phyloP scores from a whole-genome alignment of 2,888 invertebrate species.

The Luperina testacea region DNA sequence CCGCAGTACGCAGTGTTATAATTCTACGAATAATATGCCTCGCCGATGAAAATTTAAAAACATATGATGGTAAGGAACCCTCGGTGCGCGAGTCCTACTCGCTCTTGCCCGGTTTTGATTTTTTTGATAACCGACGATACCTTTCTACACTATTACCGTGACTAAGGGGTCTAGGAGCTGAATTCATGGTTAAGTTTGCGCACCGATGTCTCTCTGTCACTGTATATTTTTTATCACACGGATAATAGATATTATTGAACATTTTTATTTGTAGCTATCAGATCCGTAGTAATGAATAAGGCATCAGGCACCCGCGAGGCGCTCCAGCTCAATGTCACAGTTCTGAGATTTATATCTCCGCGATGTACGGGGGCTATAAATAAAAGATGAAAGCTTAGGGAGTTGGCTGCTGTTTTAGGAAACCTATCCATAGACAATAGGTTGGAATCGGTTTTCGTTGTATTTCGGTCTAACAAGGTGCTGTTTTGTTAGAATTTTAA shows the following conservation, averaged over 20 bases:
- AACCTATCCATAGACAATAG: conserved; percentile 20
- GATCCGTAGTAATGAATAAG: conserved; percentile 40
- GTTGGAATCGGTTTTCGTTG: conserved; percentile 11
- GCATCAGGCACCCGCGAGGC: conserved; percentile 11
- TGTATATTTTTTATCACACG: neutral
- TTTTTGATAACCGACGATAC: no score
- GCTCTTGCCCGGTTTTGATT: no score
- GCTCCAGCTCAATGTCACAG: conserved; percentile 36
- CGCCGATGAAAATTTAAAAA: no score
- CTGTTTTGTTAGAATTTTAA: conserved; percentile 21
- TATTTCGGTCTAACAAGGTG: conserved; percentile 1
- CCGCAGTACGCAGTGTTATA: no score
- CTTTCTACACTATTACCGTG: no score
- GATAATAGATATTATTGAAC: conserved; percentile 1
- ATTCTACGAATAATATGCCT: no score
- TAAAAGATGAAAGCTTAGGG: conserved; percentile 47
- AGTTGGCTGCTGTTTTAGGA: conserved; percentile 31
- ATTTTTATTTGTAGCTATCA: conserved; percentile 28
- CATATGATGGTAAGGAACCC: no score
- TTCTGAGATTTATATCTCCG: conserved; percentile 36
- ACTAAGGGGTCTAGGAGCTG: no score
- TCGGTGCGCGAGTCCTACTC: no score
- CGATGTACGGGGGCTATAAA: conserved; percentile 28
- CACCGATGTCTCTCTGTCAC: no score
- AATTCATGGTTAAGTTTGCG: no score